These are phyloP conservation scores for Alouatta palliata DNA, from an alignment of 2,113 vertebrate genomes.

Conservation along the genomic window DNA sequence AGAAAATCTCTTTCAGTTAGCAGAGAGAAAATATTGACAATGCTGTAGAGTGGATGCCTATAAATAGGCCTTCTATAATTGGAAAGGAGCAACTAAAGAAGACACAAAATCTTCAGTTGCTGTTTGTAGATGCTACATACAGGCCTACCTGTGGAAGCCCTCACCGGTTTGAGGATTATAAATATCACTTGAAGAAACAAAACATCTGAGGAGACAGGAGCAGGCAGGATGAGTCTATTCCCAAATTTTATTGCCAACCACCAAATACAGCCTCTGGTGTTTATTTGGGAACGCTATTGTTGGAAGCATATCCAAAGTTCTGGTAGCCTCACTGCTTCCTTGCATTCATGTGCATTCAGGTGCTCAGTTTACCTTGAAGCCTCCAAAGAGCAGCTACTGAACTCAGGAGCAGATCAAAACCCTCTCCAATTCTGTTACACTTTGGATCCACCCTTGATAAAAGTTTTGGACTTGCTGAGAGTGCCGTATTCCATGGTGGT, in stretches of 20 bases:
- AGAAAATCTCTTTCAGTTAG: slow-evolving; percentile 23
- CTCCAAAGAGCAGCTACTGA: neutral
- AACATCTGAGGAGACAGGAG: neutral
- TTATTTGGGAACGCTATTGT: neutral
- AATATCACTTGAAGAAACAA: neutral
- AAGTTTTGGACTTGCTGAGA: neutral
- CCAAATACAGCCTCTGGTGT: neutral
- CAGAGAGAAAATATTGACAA: neutral
- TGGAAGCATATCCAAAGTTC: neutral
- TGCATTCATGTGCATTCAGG: neutral
- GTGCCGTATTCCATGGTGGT: neutral
- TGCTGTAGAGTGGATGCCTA: neutral
- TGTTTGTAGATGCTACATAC: neutral
- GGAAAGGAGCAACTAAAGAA: slow-evolving; percentile 25
- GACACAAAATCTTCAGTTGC: neutral
- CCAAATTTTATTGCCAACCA: neutral
- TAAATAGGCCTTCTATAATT: neutral
- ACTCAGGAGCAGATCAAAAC: neutral
- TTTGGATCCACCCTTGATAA: neutral
- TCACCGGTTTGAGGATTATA: neutral
- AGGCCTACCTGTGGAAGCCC: neutral
- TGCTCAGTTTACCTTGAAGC: neutral
- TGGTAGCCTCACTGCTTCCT: neutral
- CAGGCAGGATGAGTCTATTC: neutral
- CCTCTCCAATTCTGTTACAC: neutral